A percentile compares a stretch with the other conserved stretches of the same genome.
Evolutionary conservation across 2,797 vertebrate genomes (phyloP).

Genomic region (Acanthiza pusilla): DNA sequence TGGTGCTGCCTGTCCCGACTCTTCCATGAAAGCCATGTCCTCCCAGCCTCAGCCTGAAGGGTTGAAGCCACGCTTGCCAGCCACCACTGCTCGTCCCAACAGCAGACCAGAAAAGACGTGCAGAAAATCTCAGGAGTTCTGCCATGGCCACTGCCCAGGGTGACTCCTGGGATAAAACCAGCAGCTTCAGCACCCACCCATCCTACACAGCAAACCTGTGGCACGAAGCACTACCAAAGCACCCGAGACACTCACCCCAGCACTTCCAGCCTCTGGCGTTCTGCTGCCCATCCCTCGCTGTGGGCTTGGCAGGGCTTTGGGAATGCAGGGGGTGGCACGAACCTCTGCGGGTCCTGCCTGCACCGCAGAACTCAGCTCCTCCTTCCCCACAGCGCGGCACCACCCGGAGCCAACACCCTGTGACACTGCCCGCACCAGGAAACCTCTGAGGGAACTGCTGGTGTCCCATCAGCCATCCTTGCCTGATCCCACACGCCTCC

Average conservation of each 20-base stretch:
- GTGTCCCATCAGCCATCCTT: neutral
- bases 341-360: neutral
- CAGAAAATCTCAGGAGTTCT: neutral
- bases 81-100: neutral
- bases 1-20: neutral
- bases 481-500: neutral
- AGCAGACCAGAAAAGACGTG: neutral
- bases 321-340: neutral
- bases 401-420: fast-evolving
- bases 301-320: neutral
- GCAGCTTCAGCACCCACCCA: neutral
- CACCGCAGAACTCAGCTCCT: neutral
- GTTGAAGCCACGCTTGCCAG: neutral
- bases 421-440: neutral
- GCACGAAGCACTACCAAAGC: neutral
- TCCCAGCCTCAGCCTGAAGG: neutral
- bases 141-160: neutral
- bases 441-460: neutral
- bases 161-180: neutral
- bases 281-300: neutral
- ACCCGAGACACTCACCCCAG: fast-evolving
- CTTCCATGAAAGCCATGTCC: neutral
- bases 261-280: neutral
- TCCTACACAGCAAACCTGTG: neutral
- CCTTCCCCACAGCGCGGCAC: fast-evolving